Conservation (phyloP, 1,140 invertebrate species). For the Drosophila baimaii region DNA sequence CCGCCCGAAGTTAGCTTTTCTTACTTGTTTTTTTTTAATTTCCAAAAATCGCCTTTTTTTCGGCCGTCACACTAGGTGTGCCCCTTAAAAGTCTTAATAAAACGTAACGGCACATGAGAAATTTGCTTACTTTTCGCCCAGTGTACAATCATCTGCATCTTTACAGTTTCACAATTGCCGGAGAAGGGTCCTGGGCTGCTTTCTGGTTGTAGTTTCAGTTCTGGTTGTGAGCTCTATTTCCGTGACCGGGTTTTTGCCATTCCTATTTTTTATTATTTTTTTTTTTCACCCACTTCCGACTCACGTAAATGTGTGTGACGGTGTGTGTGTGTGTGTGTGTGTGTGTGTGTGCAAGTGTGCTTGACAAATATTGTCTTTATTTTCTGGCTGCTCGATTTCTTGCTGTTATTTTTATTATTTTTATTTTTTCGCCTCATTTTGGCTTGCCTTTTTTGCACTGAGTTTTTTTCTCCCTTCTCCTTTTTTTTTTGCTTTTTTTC, state of each 20-base stretch:
- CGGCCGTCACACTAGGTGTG: no score
- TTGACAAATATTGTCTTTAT: slow-evolving; percentile 75
- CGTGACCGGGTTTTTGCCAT: slow-evolving; percentile 9
- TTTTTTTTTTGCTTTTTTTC: slow-evolving; percentile 6
- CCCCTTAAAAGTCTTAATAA: no score
- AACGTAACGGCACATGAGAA: no score
- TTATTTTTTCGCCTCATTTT: slow-evolving; percentile 34
- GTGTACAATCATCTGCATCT: slow-evolving; percentile 24
- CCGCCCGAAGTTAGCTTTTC: no score
- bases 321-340: neutral
- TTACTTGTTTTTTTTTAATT: no score
- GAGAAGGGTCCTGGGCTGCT: slow-evolving; percentile 7
- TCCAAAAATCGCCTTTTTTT: no score
- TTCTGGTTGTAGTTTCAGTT: slow-evolving; percentile 8
- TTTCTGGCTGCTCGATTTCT: slow-evolving; percentile 60
- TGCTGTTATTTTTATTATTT: slow-evolving; percentile 66
- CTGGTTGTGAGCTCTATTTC: slow-evolving; percentile 21
- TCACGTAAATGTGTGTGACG: slow-evolving; percentile 3
- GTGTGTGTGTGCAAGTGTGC: slow-evolving; percentile 14
- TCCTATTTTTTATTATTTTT: slow-evolving; percentile 14
- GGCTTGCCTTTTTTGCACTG: neutral
- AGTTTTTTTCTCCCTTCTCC: neutral
- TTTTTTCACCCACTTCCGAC: slow-evolving; percentile 24
- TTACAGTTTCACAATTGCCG: slow-evolving; percentile 17
- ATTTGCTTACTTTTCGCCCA: neutral